Evolutionary conservation across 2,113 vertebrate species (phyloP).

Genomic region (Nipponia nippon): DNA sequence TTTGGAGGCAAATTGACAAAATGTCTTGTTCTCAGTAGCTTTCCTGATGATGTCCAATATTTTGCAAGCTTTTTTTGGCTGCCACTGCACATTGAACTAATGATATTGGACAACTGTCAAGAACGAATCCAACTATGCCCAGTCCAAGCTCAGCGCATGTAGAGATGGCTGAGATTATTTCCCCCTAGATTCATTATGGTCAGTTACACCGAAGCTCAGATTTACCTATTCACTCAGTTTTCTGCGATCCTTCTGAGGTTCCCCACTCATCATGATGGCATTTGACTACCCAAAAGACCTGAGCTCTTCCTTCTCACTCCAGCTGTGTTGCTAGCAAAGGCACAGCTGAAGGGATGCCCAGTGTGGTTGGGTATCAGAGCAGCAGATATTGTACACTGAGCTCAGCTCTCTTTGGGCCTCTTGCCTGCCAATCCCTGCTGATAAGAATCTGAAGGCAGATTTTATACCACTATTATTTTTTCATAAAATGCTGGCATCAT

Average conservation of each 20-base stretch:
- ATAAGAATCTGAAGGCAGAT: neutral
- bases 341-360: neutral
- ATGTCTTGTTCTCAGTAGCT: neutral
- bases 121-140: neutral
- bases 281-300: neutral
- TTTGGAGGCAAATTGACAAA: neutral
- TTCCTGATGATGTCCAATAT: neutral
- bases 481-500: neutral
- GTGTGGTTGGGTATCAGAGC: neutral
- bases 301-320: neutral
- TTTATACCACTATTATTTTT: neutral
- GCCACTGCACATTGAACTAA: neutral
- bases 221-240: neutral
- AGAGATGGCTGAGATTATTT: neutral
- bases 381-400: neutral
- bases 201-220: neutral
- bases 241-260: neutral
- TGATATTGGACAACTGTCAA: neutral
- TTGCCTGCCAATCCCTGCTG: neutral
- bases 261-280: rapidly evolving
- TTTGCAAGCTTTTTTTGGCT: neutral
- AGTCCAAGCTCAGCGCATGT: neutral
- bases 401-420: neutral
- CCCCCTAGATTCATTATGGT: neutral
- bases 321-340: neutral